Base-by-base conservation (phyloP, 37 sponge, comb jelly and placozoan species). In the Mnemiopsis leidyi region DNA sequence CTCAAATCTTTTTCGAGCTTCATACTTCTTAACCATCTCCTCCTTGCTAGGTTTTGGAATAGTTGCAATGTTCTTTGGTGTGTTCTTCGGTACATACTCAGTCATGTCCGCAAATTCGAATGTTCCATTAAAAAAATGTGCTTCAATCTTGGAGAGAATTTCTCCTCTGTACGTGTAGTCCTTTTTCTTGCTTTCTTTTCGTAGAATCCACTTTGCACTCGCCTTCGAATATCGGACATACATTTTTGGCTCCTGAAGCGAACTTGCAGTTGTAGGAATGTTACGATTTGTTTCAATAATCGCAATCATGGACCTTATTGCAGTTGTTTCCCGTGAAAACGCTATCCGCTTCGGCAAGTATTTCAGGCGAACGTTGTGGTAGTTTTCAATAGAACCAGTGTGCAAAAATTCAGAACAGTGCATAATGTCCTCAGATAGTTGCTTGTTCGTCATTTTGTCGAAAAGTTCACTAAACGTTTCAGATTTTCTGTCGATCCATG, bases 201-300 rank as follows among this genome's bases (percentile, higher is more conserved):
- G 24, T 25, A 69, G 73, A 21, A 69, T 25, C 73, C 73, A 69
- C 73, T 69, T 21, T 5, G 73, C 73, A 69, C 23, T 69, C 21
- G 73, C 73, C 21, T 69, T 69, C 2, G 73, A 69, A 69, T 69
- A 69, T 25, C 73, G 73, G 23, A 25, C 73, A 69, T 69, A 69
- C 73, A 69, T 69, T 20, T 69, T 69, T 69, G 73, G 29, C 29
- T 69, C 29, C 3, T 69, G 24, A 69, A 25, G 23, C 9, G 2
- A n/a, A 28, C 21, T 25, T n/a, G 24, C 21, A 3, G 2, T 21
- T 2, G 24, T 23, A 69, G 29, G 2, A 20, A 69, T 25, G 21
- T 69, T 69, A 28, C 73, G 24, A 25, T 69, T 69, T 2, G 73
- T 69, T 25, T 69, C 73, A 23, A 69, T 69, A 28, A 69, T 69